Percentiles rank a stretch among this genome's conserved stretches.
These are phyloP conservation scores for Acipenser oxyrinchus DNA, from an alignment of 2,797 vertebrate species.

Conservation along the genomic window DNA sequence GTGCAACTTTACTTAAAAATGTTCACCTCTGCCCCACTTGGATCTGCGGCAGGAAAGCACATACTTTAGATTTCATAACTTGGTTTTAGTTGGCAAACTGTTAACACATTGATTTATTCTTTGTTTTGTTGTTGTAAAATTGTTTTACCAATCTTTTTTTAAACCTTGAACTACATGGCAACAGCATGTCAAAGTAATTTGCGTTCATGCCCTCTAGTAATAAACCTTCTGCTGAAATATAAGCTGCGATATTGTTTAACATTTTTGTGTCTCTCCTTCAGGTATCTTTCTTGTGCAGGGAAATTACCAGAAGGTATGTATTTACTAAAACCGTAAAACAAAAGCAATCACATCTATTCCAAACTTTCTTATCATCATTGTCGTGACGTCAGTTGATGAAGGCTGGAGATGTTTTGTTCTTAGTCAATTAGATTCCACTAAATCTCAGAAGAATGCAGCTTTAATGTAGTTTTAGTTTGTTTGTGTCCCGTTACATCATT, in stretches of 20 bases:
- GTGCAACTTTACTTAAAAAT: slow-evolving; percentile 17
- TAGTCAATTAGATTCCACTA: too few relatives aligned
- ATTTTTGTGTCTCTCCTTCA: slow-evolving; percentile 36
- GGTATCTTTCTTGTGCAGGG: slow-evolving; percentile 61
- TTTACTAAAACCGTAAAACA: background rate
- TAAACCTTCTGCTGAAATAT: too few relatives aligned
- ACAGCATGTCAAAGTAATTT: too few relatives aligned
- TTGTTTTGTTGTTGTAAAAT: background rate
- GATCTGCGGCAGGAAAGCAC: slow-evolving; percentile 30
- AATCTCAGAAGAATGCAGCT: too few relatives aligned
- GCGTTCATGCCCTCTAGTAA: too few relatives aligned
- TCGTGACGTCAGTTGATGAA: too few relatives aligned
- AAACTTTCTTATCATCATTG: too few relatives aligned
- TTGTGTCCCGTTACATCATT: too few relatives aligned
- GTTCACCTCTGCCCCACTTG: slow-evolving; percentile 51
- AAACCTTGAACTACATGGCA: too few relatives aligned
- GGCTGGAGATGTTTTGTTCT: too few relatives aligned
- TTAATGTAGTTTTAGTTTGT: too few relatives aligned
- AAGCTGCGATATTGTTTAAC: slow-evolving; percentile 12
- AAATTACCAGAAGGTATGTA: slow-evolving; percentile 73
- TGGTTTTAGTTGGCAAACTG: background rate
- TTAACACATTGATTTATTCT: background rate
- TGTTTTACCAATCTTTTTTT: slow-evolving; percentile 17
- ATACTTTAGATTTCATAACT: slow-evolving; percentile 18
- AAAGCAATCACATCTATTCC: background rate